phyloP scores from a whole-genome alignment of 2,113 vertebrate genomes.

The Arenaria interpres region DNA sequence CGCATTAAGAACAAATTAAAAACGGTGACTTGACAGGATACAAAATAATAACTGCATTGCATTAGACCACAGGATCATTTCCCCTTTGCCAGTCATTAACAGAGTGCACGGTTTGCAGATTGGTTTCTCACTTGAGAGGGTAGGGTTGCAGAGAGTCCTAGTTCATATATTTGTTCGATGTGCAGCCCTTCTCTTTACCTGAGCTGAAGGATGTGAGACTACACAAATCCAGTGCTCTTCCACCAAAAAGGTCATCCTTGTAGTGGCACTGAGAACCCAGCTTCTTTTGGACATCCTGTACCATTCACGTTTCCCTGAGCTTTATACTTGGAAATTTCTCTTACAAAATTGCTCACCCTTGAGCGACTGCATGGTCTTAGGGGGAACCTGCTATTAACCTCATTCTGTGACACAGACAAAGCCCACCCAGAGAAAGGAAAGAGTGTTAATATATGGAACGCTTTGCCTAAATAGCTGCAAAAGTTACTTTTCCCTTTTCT shows the following conservation, averaged over 20 bases:
- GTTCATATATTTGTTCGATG: neutral
- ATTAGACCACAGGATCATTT: neutral
- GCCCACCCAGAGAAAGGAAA: neutral
- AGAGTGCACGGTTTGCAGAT: neutral
- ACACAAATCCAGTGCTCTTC: neutral
- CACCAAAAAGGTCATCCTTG: neutral
- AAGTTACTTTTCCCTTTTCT: neutral
- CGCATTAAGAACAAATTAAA: neutral
- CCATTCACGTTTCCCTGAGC: neutral
- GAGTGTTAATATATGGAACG: accelerated
- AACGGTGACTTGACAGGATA: neutral
- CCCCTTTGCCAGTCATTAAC: neutral
- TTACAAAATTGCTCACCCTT: neutral
- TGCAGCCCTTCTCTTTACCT: neutral
- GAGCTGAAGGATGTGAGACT: neutral
- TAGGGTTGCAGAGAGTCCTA: neutral
- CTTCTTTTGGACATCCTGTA: neutral
- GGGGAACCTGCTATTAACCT: neutral
- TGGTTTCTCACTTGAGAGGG: neutral
- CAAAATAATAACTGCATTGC: neutral
- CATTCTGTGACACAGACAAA: neutral
- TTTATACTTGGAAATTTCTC: neutral
- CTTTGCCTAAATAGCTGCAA: neutral
- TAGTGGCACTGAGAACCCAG: neutral
- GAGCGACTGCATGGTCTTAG: neutral